These are phyloP conservation scores for Drosophila mulleri DNA, from an alignment of 2,888 invertebrate species.

Conservation along the genomic window DNA sequence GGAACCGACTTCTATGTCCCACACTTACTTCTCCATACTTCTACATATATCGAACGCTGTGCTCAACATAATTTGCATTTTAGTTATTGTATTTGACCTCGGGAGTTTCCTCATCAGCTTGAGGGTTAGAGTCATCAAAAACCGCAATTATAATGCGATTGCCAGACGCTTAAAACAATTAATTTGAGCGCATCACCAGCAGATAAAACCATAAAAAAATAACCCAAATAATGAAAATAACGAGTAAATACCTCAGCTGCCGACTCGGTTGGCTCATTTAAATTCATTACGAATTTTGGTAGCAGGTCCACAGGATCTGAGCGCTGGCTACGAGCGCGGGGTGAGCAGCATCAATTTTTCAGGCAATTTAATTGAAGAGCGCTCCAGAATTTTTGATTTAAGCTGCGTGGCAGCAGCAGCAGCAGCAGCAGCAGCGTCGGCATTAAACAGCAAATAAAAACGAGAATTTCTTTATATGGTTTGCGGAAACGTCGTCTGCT, in stretches of 20 bases:
- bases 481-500: slow-evolving; percentile 10
- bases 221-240: slow-evolving; percentile 31
- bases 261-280: slow-evolving; percentile 36
- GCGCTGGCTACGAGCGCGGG: not conserved
- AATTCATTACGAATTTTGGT: slow-evolving; percentile 43
- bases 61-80: not conserved
- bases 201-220: slow-evolving; percentile 34
- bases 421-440: slow-evolving; percentile 6
- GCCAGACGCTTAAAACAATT: slow-evolving; percentile 56
- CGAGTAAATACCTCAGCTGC: slow-evolving; percentile 48
- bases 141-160: slow-evolving; percentile 53
- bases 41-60: too few species aligned
- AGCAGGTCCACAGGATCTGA: not conserved
- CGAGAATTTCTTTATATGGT: slow-evolving; percentile 34
- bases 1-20: too few species aligned
- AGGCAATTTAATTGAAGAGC: slow-evolving; percentile 74
- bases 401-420: slow-evolving; percentile 11
- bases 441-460: slow-evolving; percentile 52
- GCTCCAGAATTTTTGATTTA: slow-evolving; percentile 53
- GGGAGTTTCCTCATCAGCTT: not conserved
- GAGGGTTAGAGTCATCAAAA: slow-evolving; percentile 30
- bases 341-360: slow-evolving; percentile 62
- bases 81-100: not conserved
- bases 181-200: slow-evolving; percentile 29
- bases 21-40: too few species aligned